Evolutionary conservation across 2,797 vertebrate genomes (phyloP).

Genomic region (Pagetopsis macropterus): DNA sequence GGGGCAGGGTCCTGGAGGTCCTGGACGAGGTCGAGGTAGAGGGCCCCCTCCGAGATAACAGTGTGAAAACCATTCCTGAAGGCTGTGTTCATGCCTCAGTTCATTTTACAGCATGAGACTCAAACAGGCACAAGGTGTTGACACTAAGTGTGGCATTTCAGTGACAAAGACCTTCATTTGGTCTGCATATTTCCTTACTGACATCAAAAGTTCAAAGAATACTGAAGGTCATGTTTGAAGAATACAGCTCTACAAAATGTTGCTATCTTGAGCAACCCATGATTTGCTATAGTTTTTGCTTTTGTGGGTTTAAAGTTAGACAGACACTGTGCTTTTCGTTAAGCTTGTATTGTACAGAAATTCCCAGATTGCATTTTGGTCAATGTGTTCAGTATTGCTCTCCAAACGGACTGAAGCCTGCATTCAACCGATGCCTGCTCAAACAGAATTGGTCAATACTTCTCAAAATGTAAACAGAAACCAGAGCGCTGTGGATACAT

Average conservation of each 20-base stretch:
- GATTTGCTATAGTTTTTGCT: too few relatives aligned
- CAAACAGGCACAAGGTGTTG: background rate
- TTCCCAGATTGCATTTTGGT: too few relatives aligned
- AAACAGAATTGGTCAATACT: too few relatives aligned
- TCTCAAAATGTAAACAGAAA: too few relatives aligned
- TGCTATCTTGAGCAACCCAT: background rate
- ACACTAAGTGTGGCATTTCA: background rate
- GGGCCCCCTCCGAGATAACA: constrained; percentile 65
- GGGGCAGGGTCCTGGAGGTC: constrained; percentile 38
- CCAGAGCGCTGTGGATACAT: too few relatives aligned
- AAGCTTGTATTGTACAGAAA: background rate
- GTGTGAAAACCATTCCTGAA: constrained; percentile 1
- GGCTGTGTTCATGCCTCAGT: constrained; percentile 4
- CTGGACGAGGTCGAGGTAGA: constrained; percentile 41
- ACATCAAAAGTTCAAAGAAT: background rate
- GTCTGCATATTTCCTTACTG: background rate
- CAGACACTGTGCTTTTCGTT: background rate
- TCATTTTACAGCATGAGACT: constrained; percentile 13
- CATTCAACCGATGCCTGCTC: too few relatives aligned
- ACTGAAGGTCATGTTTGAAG: background rate
- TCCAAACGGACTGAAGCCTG: too few relatives aligned
- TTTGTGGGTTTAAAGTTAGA: too few relatives aligned
- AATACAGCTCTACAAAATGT: background rate
- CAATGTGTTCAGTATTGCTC: too few relatives aligned
- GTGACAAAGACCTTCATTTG: background rate